Evolutionary conservation across 2,888 invertebrate species (phyloP), one percentile per base, ranked within the genome.

Genomic region (Oligia strigilis): DNA sequence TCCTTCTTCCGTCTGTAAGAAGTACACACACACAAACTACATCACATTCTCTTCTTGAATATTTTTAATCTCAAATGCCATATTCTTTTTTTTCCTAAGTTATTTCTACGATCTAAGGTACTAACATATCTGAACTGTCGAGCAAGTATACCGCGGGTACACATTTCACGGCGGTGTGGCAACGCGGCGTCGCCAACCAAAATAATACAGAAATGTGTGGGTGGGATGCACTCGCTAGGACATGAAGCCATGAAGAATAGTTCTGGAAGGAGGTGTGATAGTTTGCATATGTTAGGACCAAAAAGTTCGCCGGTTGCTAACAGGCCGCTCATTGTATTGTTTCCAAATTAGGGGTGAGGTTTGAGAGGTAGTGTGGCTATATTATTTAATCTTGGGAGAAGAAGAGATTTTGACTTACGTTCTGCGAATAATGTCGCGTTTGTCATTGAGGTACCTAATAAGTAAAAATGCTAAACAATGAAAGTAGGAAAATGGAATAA

Each of bases 111-210:
- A 49, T 85, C 40, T 19, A 8, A 14, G 75, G 72, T 81, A 70
- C 75, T 52, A 80, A 84, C 52, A 65, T 70, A 84, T 77, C 52
- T 4, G 75, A 84, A 81, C 77, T 66, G 80, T 80, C 75, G 78
- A 43, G 78, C 84, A 83, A 84, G 82, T 87, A 81, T 84, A 80
- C 80, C 80, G 70, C 71, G 75, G 88, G 92, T 90, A 89, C 93
- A 95, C 95, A 95, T 94, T 92, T 94, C 94, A 94, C 93, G 80
- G 88, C 89, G 90, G 87, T 95, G 95, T 91, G 93, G 95, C 95
- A 95, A 95, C 92, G 83, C 89, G 80, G 89, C 92, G 91, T 88
- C 94, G 92, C 92, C 93, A 93, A 94, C 95, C 86, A 87, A 95
- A 95, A 95, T 95, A 95, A 94, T 95, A 94, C 91, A 87, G 89